phyloP scores from a whole-genome alignment of 2,113 vertebrate species.

The Rhizomys pruinosus region DNA sequence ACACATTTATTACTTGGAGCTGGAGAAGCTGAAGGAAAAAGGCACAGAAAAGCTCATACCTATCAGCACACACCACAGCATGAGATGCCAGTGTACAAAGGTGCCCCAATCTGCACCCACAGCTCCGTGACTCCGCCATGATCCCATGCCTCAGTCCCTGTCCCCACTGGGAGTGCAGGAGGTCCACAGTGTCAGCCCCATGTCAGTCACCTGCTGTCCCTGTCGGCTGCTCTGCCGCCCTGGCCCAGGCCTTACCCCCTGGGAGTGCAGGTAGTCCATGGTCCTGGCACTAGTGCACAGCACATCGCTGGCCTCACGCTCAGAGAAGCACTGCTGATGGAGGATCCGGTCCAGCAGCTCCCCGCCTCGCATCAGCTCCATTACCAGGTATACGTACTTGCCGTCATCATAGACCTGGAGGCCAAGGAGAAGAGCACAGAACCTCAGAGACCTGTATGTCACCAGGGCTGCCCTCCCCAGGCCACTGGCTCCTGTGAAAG shows the following conservation, averaged over 20 bases:
- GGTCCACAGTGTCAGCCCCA: conserved; percentile 90
- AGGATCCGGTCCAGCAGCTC: conserved; percentile 96
- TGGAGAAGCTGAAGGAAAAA: not conserved
- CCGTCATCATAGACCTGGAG: conserved; percentile 95
- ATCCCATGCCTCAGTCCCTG: not conserved
- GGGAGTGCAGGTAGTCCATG: conserved; percentile 96
- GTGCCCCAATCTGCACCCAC: not conserved
- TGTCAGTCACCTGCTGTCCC: not conserved
- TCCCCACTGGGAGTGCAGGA: conserved; percentile 96
- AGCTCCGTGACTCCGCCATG: not conserved
- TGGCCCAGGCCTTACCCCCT: conserved; percentile 88
- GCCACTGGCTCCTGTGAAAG: not conserved
- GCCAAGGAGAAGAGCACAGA: accelerated
- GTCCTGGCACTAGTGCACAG: conserved; percentile 94
- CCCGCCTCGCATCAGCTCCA: conserved; percentile 94
- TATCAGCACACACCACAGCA: too few relatives aligned
- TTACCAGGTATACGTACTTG: conserved; percentile 93
- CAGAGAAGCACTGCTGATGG: conserved; percentile 91
- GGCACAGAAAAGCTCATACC: not conserved
- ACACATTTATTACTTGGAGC: not conserved
- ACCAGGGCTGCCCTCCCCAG: accelerated
- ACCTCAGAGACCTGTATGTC: accelerated
- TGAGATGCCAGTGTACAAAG: not conserved
- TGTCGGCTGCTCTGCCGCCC: not conserved
- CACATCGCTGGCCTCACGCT: conserved; percentile 93